Percentiles rank a stretch among this genome's conserved stretches.
phyloP scores from a whole-genome alignment of 2,113 vertebrate species.

The Aptenodytes forsteri region DNA sequence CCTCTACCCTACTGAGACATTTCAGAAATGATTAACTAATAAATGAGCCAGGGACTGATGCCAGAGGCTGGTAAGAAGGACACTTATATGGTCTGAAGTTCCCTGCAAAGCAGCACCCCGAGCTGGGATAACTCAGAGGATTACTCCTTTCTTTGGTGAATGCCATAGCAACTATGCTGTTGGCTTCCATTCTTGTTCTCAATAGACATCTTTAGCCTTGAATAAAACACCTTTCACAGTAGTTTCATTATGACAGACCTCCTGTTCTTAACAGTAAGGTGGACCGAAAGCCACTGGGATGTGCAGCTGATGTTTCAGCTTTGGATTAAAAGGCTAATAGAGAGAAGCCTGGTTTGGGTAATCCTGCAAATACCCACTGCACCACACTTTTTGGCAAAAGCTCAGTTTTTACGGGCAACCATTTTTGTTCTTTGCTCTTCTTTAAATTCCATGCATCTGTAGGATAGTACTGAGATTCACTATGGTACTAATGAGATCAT shows the following conservation, averaged over 20 bases:
- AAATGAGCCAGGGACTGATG: background rate
- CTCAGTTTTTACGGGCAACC: background rate
- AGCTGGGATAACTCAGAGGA: background rate
- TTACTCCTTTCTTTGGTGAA: background rate
- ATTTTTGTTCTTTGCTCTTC: background rate
- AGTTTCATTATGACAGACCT: background rate
- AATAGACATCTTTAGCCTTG: background rate
- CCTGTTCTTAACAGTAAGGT: background rate
- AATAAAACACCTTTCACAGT: background rate
- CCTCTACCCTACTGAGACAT: background rate
- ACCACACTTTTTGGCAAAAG: background rate
- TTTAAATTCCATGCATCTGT: background rate
- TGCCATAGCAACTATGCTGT: background rate
- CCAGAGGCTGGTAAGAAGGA: background rate
- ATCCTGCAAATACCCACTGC: background rate
- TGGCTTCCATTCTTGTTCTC: background rate
- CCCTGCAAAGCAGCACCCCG: background rate
- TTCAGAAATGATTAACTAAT: background rate
- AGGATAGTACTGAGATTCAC: background rate
- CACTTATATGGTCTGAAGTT: background rate
- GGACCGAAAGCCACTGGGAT: background rate
- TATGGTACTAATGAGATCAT: conserved; percentile 61
- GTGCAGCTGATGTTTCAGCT: background rate
- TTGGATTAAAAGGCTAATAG: background rate
- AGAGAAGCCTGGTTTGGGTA: background rate